Evolutionary conservation across 2,113 vertebrate genomes (phyloP), one percentile per base, ranked within the genome.

Genomic region (Lepisosteus osseus): DNA sequence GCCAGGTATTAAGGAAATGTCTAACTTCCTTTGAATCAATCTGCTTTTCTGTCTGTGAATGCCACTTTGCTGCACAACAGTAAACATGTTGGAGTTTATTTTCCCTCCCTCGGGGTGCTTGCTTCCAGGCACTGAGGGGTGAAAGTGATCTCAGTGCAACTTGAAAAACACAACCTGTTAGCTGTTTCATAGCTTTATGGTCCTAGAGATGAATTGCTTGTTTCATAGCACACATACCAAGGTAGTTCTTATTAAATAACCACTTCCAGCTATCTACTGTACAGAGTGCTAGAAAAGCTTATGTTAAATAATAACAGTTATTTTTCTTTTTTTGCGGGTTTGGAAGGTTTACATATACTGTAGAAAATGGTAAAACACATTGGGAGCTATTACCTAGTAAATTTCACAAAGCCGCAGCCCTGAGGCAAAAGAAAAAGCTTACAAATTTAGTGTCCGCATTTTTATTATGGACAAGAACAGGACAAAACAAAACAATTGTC

Each of bases 1-100:
- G 79, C 54, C 73, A 83, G 73, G 54, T 78, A 62, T 73, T 55
- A 61, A 79, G 72, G 75, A 83, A 86, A 80, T 85, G 56, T 84
- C 17, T 79, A 61, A 76, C 74, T 81, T 84, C 82, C 83, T 80
- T 70, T 77, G 61, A 76, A 76, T 80, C 56, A 11, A 73, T 75
- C 54, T 56, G 14, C 43, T 65, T 70, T 54, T 7, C 62, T n/a
- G 63, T 73, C 80, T 81, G 42, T 56, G 72, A 79, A 73, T 74
- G 56, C 73, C 66, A 77, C 62, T 63, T 69, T 56, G 66, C 45
- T 9, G 41, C 68, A 69, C 43, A 67, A 74, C 68, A 68, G 72
- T 77, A 71, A 70, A 70, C 54, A 55, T 59, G 68, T 40, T 59
- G 41, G 29, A n/a, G 68, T 68, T 68, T 68, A 40, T 3, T 29